Conservation (phyloP, 2,888 invertebrate species). For the Blastobasis adustella region DNA sequence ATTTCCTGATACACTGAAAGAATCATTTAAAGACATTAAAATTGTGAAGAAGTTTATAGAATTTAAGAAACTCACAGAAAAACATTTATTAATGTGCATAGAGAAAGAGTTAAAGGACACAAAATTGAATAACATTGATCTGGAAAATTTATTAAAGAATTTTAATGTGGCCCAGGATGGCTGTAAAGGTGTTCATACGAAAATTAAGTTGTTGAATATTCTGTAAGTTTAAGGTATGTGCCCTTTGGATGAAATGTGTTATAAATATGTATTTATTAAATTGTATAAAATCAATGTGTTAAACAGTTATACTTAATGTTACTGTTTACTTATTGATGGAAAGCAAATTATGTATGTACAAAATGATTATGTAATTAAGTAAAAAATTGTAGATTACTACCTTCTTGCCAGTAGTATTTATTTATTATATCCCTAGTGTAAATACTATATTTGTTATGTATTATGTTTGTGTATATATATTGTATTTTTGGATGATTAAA, state of each 20-base stretch:
- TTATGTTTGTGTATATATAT: background rate
- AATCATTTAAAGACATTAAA: slow-evolving; percentile 31
- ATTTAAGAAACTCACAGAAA: slow-evolving; percentile 41
- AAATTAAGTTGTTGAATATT: slow-evolving; percentile 48
- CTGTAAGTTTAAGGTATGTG: slow-evolving; percentile 8
- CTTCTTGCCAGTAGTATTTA: background rate
- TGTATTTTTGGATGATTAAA: slow-evolving; percentile 11
- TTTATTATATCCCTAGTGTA: too few species aligned
- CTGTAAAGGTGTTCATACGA: slow-evolving; percentile 63
- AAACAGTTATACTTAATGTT: slow-evolving; percentile 20
- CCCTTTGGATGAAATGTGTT: too few species aligned
- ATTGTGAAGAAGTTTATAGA: slow-evolving; percentile 38
- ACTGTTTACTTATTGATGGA: too few species aligned
- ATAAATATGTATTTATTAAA: too few species aligned
- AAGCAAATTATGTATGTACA: background rate
- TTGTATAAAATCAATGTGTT: background rate
- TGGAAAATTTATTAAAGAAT: slow-evolving; percentile 38
- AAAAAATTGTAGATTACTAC: background rate
- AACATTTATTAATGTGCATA: slow-evolving; percentile 48
- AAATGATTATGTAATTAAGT: background rate
- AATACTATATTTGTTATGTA: too few species aligned
- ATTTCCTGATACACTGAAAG: slow-evolving; percentile 18
- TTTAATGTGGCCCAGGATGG: slow-evolving; percentile 59
- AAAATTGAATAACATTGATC: slow-evolving; percentile 22
- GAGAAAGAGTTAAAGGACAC: slow-evolving; percentile 35